Evolutionary conservation across 2,888 invertebrate species (phyloP).

Genomic region (Lasius platythorax): DNA sequence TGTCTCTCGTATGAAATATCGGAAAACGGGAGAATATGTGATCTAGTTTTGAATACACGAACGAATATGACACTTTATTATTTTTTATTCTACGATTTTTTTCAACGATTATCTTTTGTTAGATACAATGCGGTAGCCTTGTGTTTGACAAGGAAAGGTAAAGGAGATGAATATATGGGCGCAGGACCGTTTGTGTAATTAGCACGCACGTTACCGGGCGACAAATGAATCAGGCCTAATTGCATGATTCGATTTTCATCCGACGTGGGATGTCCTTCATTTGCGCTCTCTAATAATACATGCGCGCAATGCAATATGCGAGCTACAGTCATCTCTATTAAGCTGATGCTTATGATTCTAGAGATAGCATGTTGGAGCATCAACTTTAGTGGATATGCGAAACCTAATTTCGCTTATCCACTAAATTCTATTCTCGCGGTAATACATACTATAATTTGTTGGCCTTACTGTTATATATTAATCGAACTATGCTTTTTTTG

Average conservation of each 20-base stretch:
- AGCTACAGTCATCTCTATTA: conserved; percentile 20
- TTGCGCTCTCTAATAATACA: conserved; percentile 51
- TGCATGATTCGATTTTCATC: conserved; percentile 69
- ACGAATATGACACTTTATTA: conserved; percentile 13
- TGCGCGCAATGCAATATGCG: conserved; percentile 31
- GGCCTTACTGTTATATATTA: neutral
- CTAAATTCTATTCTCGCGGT: conserved; percentile 8
- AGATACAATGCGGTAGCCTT: neutral
- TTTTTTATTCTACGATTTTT: conserved; percentile 28
- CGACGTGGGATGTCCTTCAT: conserved; percentile 60
- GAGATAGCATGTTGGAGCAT: conserved; percentile 39
- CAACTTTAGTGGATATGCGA: conserved; percentile 15
- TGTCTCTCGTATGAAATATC: conserved; percentile 29
- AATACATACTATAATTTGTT: neutral
- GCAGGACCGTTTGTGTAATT: conserved; percentile 68
- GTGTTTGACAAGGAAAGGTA: conserved; percentile 10
- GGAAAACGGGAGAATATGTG: conserved; percentile 29
- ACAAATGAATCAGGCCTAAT: conserved; percentile 67
- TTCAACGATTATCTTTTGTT: conserved; percentile 9
- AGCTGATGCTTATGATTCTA: conserved; percentile 38
- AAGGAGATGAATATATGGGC: neutral
- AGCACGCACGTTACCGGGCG: conserved; percentile 59
- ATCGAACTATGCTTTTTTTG: no score
- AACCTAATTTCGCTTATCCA: conserved; percentile 20
- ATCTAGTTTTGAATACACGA: conserved; percentile 21